Conservation (phyloP, 2,797 vertebrate species). For the Vireo griseus region DNA sequence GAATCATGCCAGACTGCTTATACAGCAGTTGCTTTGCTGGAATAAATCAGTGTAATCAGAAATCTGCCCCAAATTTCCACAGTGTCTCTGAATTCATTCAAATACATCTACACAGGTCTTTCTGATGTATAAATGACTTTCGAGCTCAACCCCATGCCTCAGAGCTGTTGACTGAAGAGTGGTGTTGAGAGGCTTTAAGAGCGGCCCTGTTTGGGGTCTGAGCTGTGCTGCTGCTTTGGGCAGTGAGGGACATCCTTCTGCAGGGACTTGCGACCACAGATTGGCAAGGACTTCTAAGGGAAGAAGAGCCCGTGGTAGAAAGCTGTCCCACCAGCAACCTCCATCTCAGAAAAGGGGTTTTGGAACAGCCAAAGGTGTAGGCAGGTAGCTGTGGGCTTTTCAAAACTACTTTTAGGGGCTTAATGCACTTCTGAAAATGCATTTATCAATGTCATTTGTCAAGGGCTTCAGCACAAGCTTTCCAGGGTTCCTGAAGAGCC, state of each 20-base stretch:
- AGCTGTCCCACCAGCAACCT: background rate
- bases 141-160: background rate
- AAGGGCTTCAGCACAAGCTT: background rate
- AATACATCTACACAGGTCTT: background rate
- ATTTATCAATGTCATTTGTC: background rate
- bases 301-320: background rate
- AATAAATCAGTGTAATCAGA: background rate
- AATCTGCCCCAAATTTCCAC: background rate
- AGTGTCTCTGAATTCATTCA: background rate
- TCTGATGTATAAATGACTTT: background rate
- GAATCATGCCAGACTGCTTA: background rate
- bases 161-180: accelerated
- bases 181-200: background rate
- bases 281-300: background rate
- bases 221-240: background rate
- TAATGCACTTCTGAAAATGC: background rate
- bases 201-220: background rate
- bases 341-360: background rate
- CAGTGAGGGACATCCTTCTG: background rate
- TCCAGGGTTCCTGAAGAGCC: background rate
- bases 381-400: background rate
- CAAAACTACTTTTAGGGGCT: background rate
- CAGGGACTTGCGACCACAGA: background rate
- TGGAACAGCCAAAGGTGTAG: background rate
- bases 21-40: background rate